Evolutionary conservation across 2,888 invertebrate genomes (phyloP).

Genomic region (Venustoraphidia nigricollis): DNA sequence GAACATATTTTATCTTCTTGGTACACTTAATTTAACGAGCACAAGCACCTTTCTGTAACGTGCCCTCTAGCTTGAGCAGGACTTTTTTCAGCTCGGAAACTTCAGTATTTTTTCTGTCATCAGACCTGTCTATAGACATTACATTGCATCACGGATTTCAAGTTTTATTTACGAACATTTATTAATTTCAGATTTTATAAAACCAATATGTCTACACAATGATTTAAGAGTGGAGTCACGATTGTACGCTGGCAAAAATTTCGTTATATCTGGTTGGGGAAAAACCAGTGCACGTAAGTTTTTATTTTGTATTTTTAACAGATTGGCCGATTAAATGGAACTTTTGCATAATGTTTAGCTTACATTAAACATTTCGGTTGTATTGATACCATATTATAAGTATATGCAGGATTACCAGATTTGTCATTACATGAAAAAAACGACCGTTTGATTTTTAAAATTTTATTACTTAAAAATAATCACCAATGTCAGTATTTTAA

Average conservation of each 20-base stretch:
- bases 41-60: too few species aligned
- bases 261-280: constrained; percentile 61
- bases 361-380: too few species aligned
- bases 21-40: too few species aligned
- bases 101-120: too few species aligned
- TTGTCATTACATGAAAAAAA: neutral
- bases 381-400: neutral
- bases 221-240: constrained; percentile 2
- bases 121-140: neutral
- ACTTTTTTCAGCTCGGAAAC: too few species aligned
- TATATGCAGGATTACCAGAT: neutral
- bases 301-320: neutral
- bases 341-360: too few species aligned
- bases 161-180: neutral
- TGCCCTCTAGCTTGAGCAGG: too few species aligned
- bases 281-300: constrained; percentile 39
- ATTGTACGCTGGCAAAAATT: constrained; percentile 20
- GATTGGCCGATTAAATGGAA: neutral
- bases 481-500: too few species aligned
- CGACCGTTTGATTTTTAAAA: neutral
- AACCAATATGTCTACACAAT: constrained; percentile 22
- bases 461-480: neutral
- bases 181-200: constrained; percentile 18
- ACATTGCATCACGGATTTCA: neutral
- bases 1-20: too few species aligned